Evolutionary conservation across 2,888 invertebrate species (phyloP).

Genomic region (Dasysyrphus tricinctus): DNA sequence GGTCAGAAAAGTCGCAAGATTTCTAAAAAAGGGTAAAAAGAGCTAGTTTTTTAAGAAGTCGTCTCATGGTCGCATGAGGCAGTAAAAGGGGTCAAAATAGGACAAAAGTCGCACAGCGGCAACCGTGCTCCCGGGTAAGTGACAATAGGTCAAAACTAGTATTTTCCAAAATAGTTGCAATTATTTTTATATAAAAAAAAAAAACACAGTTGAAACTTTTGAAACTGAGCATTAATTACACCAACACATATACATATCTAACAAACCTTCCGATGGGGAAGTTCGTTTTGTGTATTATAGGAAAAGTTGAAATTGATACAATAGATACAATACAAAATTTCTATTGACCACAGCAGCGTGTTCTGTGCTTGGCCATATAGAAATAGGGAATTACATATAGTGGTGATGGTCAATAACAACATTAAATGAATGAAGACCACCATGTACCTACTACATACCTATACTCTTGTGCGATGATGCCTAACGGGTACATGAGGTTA

Average conservation of each 20-base stretch:
- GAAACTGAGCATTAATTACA: conserved; percentile 4
- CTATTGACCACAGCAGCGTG: conserved; percentile 59
- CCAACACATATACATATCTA: no score
- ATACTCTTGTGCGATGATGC: background rate
- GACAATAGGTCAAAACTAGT: no score
- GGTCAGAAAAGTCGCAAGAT: no score
- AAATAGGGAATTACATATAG: background rate
- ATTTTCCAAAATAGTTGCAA: no score
- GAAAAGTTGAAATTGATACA: conserved; percentile 44
- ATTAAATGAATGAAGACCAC: background rate
- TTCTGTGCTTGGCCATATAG: conserved; percentile 16
- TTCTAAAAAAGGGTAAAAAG: no score
- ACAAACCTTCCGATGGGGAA: background rate
- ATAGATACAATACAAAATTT: conserved; percentile 44
- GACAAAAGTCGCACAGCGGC: no score
- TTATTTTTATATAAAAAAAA: no score
- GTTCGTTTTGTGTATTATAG: conserved; percentile 13
- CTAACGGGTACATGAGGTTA: background rate
- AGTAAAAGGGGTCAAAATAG: no score
- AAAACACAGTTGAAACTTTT: no score
- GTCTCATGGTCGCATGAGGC: no score
- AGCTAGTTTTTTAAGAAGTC: no score
- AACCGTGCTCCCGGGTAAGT: no score
- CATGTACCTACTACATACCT: background rate
- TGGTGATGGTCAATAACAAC: conserved; percentile 3